phyloP scores from a whole-genome alignment of 2,113 vertebrate species.

The Cinclus cinclus region DNA sequence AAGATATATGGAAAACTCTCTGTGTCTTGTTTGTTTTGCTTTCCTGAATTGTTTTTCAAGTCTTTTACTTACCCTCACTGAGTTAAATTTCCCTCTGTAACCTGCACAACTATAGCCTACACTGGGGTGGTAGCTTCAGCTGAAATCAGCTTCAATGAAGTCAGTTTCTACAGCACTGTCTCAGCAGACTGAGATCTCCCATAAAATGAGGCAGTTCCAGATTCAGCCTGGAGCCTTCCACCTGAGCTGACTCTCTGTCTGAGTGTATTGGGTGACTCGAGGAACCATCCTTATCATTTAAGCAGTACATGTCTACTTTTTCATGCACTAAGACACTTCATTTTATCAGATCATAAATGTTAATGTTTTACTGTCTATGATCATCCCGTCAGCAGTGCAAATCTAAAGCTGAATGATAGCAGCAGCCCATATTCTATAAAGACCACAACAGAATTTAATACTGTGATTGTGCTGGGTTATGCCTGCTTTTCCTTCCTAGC shows the following conservation, averaged over 20 bases:
- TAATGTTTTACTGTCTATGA: background rate
- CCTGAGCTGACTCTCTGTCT: background rate
- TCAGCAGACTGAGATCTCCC: background rate
- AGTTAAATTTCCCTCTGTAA: background rate
- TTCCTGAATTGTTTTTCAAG: background rate
- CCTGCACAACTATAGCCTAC: background rate
- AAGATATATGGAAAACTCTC: background rate
- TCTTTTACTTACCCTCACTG: background rate
- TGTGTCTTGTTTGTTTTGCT: background rate
- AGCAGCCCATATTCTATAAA: background rate
- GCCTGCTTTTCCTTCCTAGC: background rate
- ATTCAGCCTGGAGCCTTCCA: background rate
- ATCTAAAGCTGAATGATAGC: background rate
- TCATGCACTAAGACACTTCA: background rate
- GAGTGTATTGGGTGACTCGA: background rate
- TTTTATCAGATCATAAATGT: background rate
- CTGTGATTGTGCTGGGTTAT: background rate
- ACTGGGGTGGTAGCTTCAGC: background rate
- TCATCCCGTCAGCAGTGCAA: background rate
- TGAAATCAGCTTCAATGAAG: background rate
- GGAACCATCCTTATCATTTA: background rate
- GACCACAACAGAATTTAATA: background rate
- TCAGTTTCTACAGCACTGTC: background rate
- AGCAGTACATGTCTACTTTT: background rate
- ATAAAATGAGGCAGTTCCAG: background rate